Base-by-base conservation (phyloP, 2,888 invertebrate genomes). In the Synanthedon andrenaeformis region DNA sequence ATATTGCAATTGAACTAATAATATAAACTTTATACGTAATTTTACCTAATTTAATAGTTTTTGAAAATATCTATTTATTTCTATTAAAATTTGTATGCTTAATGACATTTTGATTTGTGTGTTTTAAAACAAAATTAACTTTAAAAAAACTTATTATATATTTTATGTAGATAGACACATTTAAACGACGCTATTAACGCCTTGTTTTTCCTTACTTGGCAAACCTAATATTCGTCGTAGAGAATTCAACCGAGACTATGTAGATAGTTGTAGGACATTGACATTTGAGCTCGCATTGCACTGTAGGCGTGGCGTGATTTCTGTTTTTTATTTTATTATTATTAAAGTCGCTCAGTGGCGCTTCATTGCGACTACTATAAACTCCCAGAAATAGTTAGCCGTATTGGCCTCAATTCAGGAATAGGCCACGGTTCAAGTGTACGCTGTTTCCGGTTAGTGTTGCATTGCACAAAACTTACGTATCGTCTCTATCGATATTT, bases 401-500 rank as follows among this genome's bases (percentile, higher is more conserved):
- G 49, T 17, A 17, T 78, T 80, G 80, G 82, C 77, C 74, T 63
- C 70, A 69, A 67, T 80, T 81, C 79, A 81, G 76, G 72, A 78
- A 79, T 77, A 78, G 75, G 67, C 72, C 64, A 70, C 66, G 73
- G 79, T 81, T 82, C 82, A 81, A 82, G 82, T 81, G 79, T 77
- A 79, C 74, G 66, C 69, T 67, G 66, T 73, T 74, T 80, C 77
- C 75, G 72, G 72, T 66, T 65, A 35, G 35, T 35, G 35, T 35
- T 35, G 35, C 10, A 10, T 35, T 35, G 35, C 10, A 10, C 35
- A 35, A 35, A 6, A 10, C 10, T 6, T 35, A 8, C 35, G 35
- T 23, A 23, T 23, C 23, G 35, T 35, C 6, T 35, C 35, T 35
- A 35, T 35, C 35, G 35, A 35, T 35, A 35, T 35, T 8, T 35